Evolutionary conservation across 2,797 vertebrate species (phyloP).

Genomic region (Pachyuromys duprasi): DNA sequence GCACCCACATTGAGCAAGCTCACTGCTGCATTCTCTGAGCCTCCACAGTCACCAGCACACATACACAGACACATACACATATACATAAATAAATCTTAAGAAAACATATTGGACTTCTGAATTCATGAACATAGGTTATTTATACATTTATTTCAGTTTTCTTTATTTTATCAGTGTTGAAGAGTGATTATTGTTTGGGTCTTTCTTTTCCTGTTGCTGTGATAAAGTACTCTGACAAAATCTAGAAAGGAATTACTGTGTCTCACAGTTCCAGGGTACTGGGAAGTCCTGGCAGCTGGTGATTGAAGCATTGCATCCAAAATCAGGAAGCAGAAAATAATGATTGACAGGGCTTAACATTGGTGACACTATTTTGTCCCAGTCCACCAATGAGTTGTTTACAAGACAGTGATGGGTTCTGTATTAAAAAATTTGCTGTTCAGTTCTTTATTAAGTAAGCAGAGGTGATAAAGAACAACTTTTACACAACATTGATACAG

Average conservation of each 20-base stretch:
- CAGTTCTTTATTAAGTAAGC: too few relatives aligned
- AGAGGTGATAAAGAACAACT: too few relatives aligned
- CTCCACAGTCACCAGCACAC: neutral
- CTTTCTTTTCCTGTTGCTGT: neutral
- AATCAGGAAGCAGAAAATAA: neutral
- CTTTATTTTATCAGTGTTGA: constrained; percentile 4
- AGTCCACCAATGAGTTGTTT: neutral
- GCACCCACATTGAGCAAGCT: neutral
- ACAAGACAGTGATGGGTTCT: neutral
- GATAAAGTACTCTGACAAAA: neutral
- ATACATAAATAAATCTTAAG: neutral
- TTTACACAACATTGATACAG: too few relatives aligned
- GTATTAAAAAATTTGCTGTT: neutral
- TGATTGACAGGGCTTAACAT: neutral
- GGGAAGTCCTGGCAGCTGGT: neutral
- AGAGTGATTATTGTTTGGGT: neutral
- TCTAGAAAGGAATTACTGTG: neutral
- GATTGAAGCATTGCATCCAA: neutral
- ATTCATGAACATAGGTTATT: neutral
- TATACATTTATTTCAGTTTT: neutral
- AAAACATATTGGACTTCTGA: neutral
- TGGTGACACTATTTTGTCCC: neutral
- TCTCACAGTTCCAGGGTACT: neutral
- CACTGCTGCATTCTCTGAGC: neutral
- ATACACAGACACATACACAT: neutral